Base-by-base conservation (phyloP, 2,113 vertebrate species). In the Bubalus kerabau region DNA sequence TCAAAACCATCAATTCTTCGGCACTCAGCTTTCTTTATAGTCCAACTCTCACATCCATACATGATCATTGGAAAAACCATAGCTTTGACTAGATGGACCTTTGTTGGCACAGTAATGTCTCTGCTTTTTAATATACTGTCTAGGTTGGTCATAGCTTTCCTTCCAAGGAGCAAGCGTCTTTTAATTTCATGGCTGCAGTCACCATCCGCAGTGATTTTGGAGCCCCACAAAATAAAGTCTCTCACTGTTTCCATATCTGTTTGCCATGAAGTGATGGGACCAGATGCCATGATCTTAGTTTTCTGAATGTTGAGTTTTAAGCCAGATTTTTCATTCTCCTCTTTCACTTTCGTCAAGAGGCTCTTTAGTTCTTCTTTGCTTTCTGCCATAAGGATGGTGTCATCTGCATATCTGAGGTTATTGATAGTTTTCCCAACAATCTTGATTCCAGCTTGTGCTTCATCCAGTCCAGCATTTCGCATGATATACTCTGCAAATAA, bases 391-490 rank as follows among this genome's bases (percentile, higher is more conserved):
- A 36, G 8, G 17, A 32, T 67, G 64, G 8, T 67, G 4, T 36
- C n/a, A 67, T 67, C n/a, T 67, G 17, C 17, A 2, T 67, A 67
- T 36, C 64, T 36, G n/a, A 67, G 32, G 32, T 67, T 67, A 67
- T 36, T 67, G 32, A 67, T 67, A 67, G 36, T 67, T 67, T n/a
- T 36, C 64, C 32, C 9, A 11, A 36, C 36, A 36, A 36, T 36
- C 36, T 36, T 36, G 36, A 67, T 36, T 67, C n/a, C 17, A 36
- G 64, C 17, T 67, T 36, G 8, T 67, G 64, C n/a, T 67, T 67
- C 64, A 11, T 36, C 64, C 17, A 67, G 32, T 2, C 64, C n/a
- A 19, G n/a, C n/a, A 21, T 67, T 67, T n/a, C 2, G 0, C 8
- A 67, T 67, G 32, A 10, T 67, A 8, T 36, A 36, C 64, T 67